A percentile compares a stretch with the other conserved stretches of the same genome.
Evolutionary conservation across 2,113 vertebrate species (phyloP).

Genomic region (Cromileptes altivelis): DNA sequence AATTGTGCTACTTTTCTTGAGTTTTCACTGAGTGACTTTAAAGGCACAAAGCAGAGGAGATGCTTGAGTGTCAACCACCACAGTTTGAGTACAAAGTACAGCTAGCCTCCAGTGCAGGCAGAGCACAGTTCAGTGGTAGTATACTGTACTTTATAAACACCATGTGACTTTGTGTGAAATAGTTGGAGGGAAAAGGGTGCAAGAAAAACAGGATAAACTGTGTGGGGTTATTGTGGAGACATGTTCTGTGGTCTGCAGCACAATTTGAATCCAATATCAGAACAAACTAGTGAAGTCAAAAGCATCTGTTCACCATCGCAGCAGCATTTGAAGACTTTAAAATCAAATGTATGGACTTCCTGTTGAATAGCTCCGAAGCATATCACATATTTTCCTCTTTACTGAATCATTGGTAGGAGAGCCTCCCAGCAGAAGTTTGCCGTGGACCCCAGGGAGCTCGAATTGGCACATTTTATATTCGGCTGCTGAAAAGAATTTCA

Average conservation of each 20-base stretch:
- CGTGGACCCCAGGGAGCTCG: slow-evolving; percentile 46
- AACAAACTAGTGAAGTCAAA: slow-evolving; percentile 7
- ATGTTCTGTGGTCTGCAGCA: slow-evolving; percentile 5
- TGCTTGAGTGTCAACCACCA: not conserved
- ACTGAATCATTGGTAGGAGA: slow-evolving; percentile 38
- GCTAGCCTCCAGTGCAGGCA: not conserved
- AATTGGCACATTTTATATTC: slow-evolving; percentile 59
- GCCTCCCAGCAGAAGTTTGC: slow-evolving; percentile 52
- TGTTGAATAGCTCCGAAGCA: slow-evolving; percentile 25
- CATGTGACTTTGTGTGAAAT: not conserved
- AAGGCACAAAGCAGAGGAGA: not conserved
- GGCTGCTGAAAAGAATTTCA: slow-evolving; percentile 45
- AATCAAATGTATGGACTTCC: slow-evolving; percentile 25
- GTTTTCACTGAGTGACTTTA: not conserved
- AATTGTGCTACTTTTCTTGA: not conserved
- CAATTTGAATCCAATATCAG: slow-evolving; percentile 20
- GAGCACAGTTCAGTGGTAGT: not conserved
- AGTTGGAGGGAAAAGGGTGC: not conserved
- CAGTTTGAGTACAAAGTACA: not conserved
- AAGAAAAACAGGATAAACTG: not conserved
- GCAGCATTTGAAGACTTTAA: slow-evolving; percentile 21
- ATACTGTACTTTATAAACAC: not conserved
- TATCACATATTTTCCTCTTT: slow-evolving; percentile 38
- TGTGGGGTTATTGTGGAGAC: not conserved
- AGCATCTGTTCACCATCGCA: slow-evolving; percentile 11